Evolutionary conservation across 1,140 invertebrate genomes (phyloP).

Genomic region (Physella acuta): DNA sequence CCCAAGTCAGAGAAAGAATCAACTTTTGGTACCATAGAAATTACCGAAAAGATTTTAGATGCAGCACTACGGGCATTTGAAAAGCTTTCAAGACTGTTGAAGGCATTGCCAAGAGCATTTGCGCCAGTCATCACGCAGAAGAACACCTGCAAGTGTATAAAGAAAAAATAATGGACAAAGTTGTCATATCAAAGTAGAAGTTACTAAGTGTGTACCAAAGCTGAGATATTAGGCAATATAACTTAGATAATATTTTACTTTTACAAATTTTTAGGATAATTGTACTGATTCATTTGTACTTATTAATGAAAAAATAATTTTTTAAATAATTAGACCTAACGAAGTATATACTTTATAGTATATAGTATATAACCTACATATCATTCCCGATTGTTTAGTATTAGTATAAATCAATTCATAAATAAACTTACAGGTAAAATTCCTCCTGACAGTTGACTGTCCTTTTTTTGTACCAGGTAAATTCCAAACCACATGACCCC

Average conservation of each 20-base stretch:
- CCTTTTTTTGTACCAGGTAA: slow-evolving; percentile 39
- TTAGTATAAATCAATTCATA: neutral
- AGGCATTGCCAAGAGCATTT: slow-evolving; percentile 78
- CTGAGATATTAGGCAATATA: too few species aligned
- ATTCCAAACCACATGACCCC: slow-evolving; percentile 80
- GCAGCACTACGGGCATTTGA: slow-evolving; percentile 76
- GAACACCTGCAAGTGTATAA: slow-evolving; percentile 42
- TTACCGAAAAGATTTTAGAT: slow-evolving; percentile 73
- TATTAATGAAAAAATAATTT: too few species aligned
- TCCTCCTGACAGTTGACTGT: slow-evolving; percentile 32
- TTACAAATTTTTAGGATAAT: too few species aligned
- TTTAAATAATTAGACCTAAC: too few species aligned
- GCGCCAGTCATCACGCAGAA: slow-evolving; percentile 76
- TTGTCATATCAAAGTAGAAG: too few species aligned
- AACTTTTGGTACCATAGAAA: slow-evolving; percentile 73
- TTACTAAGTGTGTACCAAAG: too few species aligned
- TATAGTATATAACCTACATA: too few species aligned
- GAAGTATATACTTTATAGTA: too few species aligned
- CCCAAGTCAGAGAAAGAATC: slow-evolving; percentile 69
- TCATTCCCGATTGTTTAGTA: too few species aligned
- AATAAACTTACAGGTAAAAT: slow-evolving; percentile 36
- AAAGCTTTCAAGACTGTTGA: slow-evolving; percentile 78
- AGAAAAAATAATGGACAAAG: too few species aligned
- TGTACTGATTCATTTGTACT: too few species aligned
- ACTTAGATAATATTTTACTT: too few species aligned